Percentiles rank a stretch among this genome's conserved stretches.
Evolutionary conservation across 2,113 vertebrate species (phyloP).

Genomic region (Danionella cerebrum): DNA sequence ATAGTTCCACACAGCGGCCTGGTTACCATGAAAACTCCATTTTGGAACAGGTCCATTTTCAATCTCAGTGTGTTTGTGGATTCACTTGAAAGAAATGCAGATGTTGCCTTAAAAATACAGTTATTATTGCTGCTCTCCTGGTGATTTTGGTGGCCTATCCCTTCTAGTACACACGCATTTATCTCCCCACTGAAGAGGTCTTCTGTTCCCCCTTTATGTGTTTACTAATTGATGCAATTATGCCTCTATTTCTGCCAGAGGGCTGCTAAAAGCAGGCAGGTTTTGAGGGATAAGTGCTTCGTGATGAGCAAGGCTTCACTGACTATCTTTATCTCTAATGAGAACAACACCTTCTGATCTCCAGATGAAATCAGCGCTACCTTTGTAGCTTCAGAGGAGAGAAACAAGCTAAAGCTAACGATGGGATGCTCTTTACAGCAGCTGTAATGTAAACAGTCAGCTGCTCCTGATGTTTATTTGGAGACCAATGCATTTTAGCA

Average conservation of each 20-base stretch:
- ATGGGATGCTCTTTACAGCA: too few relatives aligned
- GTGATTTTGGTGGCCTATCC: conserved; percentile 23
- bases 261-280: neutral
- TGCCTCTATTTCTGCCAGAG: conserved; percentile 29
- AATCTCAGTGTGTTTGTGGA: too few relatives aligned
- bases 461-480: too few relatives aligned
- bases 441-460: too few relatives aligned
- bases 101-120: too few relatives aligned
- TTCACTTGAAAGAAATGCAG: too few relatives aligned
- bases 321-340: conserved; percentile 14
- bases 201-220: conserved; percentile 19
- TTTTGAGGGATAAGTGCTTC: conserved; percentile 1
- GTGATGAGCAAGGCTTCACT: neutral
- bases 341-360: conserved; percentile 19
- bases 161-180: conserved; percentile 22
- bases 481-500: too few relatives aligned
- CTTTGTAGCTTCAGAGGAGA: neutral
- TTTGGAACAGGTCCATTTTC: too few relatives aligned
- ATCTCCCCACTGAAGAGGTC: conserved; percentile 12
- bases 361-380: neutral
- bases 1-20: too few relatives aligned
- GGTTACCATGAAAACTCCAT: too few relatives aligned
- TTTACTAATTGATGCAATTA: conserved; percentile 43
- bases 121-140: neutral
- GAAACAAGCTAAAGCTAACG: neutral